A percentile compares a stretch with the other conserved stretches of the same genome.
Conservation (phyloP, 2,113 vertebrate genomes). For the Malurus cyaneus region DNA sequence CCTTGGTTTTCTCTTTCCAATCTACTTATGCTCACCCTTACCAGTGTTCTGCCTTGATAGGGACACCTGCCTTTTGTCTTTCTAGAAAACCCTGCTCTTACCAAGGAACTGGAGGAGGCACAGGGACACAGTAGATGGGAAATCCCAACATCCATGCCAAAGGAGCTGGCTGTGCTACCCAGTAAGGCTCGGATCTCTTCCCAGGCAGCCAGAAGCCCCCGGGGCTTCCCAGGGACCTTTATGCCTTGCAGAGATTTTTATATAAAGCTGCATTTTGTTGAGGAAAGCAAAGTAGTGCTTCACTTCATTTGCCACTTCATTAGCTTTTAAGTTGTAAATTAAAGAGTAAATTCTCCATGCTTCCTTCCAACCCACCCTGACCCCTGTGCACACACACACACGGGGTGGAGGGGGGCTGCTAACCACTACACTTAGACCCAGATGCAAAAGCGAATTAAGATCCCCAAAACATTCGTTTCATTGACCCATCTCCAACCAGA, state of each 20-base stretch:
- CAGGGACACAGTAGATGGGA: not conserved
- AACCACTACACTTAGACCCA: not conserved
- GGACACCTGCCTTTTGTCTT: not conserved
- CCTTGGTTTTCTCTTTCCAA: not conserved
- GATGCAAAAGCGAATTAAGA: not conserved
- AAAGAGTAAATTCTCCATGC: fast-evolving
- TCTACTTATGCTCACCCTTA: not conserved
- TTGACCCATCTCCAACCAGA: not conserved
- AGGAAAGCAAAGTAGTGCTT: not conserved
- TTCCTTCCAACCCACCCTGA: not conserved
- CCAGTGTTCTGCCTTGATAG: not conserved
- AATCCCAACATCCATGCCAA: fast-evolving
- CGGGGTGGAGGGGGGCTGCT: not conserved
- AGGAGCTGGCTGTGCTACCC: not conserved
- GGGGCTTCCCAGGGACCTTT: not conserved
- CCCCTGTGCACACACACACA: too few species aligned
- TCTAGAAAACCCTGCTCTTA: not conserved
- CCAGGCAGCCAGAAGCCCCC: not conserved
- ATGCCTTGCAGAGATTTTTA: not conserved
- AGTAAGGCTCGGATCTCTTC: not conserved
- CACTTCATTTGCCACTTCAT: not conserved
- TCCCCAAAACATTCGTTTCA: not conserved
- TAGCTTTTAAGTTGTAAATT: not conserved
- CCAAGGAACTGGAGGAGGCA: not conserved
- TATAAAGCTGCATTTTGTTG: not conserved